Evolutionary conservation across 64 coral and sea anemone genomes (phyloP).

Genomic region (Actinia equina): DNA sequence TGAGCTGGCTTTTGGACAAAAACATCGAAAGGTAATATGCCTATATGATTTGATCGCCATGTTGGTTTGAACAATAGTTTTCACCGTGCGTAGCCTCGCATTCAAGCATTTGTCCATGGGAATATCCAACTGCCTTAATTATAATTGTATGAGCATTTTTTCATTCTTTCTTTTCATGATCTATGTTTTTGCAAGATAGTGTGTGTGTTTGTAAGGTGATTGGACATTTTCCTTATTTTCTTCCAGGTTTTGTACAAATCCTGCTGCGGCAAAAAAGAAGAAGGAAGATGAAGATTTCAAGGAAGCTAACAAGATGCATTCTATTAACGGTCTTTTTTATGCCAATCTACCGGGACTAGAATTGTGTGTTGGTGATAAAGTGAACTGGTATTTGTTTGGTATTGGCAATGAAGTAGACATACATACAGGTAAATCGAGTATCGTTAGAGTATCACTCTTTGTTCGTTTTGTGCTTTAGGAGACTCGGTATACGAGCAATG

Average conservation of each 20-base stretch:
- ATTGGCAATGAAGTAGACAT: conserved; percentile 85
- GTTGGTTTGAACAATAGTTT: too few relatives aligned
- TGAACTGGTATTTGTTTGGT: conserved; percentile 74
- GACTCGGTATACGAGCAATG: too few relatives aligned
- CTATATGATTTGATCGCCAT: too few relatives aligned
- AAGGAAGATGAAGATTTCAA: conserved; percentile 62
- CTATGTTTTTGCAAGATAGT: too few relatives aligned
- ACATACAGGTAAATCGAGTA: conserved; percentile 57
- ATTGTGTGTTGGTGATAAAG: conserved; percentile 52
- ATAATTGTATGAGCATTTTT: too few relatives aligned
- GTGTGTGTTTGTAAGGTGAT: too few relatives aligned
- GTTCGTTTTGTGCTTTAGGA: too few relatives aligned
- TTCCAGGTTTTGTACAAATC: conserved; percentile 16
- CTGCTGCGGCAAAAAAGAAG: not conserved
- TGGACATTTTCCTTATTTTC: not conserved
- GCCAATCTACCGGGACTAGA: conserved; percentile 62
- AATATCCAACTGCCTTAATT: too few relatives aligned
- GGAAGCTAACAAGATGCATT: conserved; percentile 84
- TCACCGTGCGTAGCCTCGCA: too few relatives aligned
- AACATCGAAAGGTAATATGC: conserved; percentile 60
- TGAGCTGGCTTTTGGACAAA: conserved; percentile 76
- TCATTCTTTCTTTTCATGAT: too few relatives aligned
- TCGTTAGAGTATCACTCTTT: too few relatives aligned
- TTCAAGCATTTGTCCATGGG: too few relatives aligned
- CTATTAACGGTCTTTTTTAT: conserved; percentile 78